Percentiles rank a stretch among this genome's conserved stretches.
phyloP scores from a whole-genome alignment of 2,113 vertebrate genomes.

The Pelecanus crispus region DNA sequence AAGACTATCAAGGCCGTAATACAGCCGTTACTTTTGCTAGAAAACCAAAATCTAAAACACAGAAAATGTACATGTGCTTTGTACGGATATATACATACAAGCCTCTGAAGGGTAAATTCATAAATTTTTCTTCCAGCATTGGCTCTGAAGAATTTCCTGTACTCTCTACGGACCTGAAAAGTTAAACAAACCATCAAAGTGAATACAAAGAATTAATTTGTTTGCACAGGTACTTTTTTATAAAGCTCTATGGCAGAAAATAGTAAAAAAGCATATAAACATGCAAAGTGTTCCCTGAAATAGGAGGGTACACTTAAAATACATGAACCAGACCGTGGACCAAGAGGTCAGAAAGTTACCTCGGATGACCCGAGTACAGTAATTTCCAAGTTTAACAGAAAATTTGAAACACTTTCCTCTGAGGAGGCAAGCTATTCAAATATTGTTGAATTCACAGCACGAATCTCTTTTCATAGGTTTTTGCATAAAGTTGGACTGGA shows the following conservation, averaged over 20 bases:
- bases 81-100: slow-evolving; percentile 76
- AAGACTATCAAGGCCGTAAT: neutral
- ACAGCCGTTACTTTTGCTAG: neutral
- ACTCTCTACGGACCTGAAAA: slow-evolving; percentile 92
- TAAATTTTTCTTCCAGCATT: slow-evolving; percentile 98
- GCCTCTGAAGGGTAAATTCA: slow-evolving; percentile 92
- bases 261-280: neutral
- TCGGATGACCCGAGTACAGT: neutral
- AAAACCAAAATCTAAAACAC: neutral
- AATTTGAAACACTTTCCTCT: neutral
- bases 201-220: neutral
- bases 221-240: neutral
- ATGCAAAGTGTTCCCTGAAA: slow-evolving; percentile 7
- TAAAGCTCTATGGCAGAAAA: neutral
- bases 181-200: slow-evolving; percentile 38
- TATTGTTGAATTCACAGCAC: neutral
- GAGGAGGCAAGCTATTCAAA: neutral
- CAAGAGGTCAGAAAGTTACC: neutral
- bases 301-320: neutral
- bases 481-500: neutral
- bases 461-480: neutral
- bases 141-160: slow-evolving; percentile 97
- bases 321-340: neutral
- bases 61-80: neutral
- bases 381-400: neutral